Percentiles rank a stretch among this genome's conserved stretches.
These are phyloP conservation scores for Daubentonia madagascariensis DNA, from an alignment of 2,113 vertebrate species.

Conservation along the genomic window DNA sequence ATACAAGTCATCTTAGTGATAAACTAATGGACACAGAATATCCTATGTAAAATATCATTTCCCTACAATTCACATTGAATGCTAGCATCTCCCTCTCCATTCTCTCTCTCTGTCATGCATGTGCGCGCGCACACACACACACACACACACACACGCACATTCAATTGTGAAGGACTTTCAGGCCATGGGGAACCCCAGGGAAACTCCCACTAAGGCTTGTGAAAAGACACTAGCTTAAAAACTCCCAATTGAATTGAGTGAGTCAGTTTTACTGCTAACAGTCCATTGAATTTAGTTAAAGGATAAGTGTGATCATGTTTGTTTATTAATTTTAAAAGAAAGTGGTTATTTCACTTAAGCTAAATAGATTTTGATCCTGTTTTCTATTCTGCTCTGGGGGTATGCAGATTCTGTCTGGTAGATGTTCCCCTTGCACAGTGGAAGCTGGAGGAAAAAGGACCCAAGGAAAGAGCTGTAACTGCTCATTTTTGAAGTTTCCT, in stretches of 20 bases:
- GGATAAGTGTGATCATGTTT: not conserved
- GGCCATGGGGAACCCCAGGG: not conserved
- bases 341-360: not conserved
- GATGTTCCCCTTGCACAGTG: not conserved
- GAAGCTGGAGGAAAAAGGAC: not conserved
- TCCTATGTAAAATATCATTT: not conserved
- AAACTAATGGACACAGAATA: not conserved
- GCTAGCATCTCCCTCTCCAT: not conserved
- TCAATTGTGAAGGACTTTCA: not conserved
- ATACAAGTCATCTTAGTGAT: not conserved
- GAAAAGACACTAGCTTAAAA: constrained; percentile 15
- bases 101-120: too few species aligned
- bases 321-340: not conserved
- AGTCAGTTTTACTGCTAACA: not conserved
- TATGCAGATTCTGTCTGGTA: not conserved
- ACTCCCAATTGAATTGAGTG: not conserved
- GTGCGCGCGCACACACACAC: too few species aligned
- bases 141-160: not conserved
- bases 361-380: not conserved
- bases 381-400: not conserved
- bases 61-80: not conserved
- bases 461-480: not conserved
- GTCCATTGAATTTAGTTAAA: not conserved
- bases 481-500: constrained; percentile 64
- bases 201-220: not conserved